Base-by-base conservation (phyloP, 2,113 vertebrate genomes). In the Takifugu bimaculatus region DNA sequence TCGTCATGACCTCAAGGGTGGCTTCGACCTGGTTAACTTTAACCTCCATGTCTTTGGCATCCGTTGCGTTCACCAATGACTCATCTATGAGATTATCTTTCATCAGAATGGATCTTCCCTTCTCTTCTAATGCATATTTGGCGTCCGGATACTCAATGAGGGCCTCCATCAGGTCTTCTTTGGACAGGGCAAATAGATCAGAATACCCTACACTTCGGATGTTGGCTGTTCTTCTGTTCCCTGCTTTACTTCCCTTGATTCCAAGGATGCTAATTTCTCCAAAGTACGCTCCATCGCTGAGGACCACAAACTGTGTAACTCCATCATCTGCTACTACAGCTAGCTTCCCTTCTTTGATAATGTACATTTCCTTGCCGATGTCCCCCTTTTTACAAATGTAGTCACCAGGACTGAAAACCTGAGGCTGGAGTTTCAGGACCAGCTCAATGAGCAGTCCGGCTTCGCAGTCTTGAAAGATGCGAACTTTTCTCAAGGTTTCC, bases 1-100 rank as follows among this genome's bases (percentile, higher is more conserved):
- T 80, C 51, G 89, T 86, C 77, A 98, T 89, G 0, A 80, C 65
- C 0, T 98, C 95, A 44, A 94, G 71, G 68, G 88, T 87, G 2
- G 82, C 52, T 85, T 93, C 92, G 15, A 98, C 82, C 26, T 29
- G 66, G 11, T 60, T 72, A n/a, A 98, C 83, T 70, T 95, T 96
- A 49, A 93, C 77, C 75, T 95, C 93, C 13, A 97, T 44, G 68
- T 96, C 94, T 79, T 92, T 93, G 13, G 93, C 81, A 15, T 96
- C 94, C 0, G 74, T 80, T 0, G 84, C 89, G 52, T 3, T 0
- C 0, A 75, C 48, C 13, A 84, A 61, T 0, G 72, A 69, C 65
- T 83, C 80, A 1, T 89, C 87, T 11, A 89, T 88, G 27, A 89
- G 85, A 49, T 89, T 88, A 20, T 89, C 87, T 50, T 89, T 89